phyloP scores from a whole-genome alignment of 2,888 invertebrate genomes.

The Eupsilia transversa region DNA sequence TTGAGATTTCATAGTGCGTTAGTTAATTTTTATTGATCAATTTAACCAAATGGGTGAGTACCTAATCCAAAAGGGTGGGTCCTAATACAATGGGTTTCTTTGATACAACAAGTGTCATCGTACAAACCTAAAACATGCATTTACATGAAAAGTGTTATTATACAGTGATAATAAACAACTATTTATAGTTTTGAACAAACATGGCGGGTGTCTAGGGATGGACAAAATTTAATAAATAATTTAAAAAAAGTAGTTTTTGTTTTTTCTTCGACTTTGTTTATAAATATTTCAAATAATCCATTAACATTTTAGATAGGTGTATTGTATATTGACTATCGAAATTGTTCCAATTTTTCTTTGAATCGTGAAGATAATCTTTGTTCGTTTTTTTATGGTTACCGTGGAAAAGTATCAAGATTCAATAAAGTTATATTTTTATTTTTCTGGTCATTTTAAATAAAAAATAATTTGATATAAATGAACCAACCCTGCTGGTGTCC shows the following conservation, averaged over 20 bases:
- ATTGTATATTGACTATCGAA: background rate
- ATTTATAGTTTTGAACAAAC: constrained; percentile 39
- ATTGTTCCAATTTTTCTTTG: background rate
- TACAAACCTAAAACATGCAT: constrained; percentile 9
- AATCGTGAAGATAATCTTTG: too few relatives aligned
- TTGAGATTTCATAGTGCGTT: background rate
- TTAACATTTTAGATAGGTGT: too few relatives aligned
- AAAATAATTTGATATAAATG: background rate
- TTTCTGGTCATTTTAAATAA: too few relatives aligned
- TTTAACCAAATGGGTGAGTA: background rate
- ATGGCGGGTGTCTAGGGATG: constrained; percentile 33
- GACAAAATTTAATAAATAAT: background rate
- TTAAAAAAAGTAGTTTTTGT: background rate
- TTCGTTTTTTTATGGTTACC: too few relatives aligned
- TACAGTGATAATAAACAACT: constrained; percentile 34
- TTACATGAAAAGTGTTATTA: constrained; percentile 26
- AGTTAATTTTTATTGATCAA: background rate
- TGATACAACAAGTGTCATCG: background rate
- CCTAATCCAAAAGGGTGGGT: background rate
- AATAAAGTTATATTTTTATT: background rate
- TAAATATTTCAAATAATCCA: background rate
- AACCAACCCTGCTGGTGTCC: constrained; percentile 32
- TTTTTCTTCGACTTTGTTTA: background rate
- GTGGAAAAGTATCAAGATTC: too few relatives aligned
- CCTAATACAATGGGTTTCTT: background rate